Base-by-base conservation (phyloP, 2,888 invertebrate species). In the Pemphredon lugubris region DNA sequence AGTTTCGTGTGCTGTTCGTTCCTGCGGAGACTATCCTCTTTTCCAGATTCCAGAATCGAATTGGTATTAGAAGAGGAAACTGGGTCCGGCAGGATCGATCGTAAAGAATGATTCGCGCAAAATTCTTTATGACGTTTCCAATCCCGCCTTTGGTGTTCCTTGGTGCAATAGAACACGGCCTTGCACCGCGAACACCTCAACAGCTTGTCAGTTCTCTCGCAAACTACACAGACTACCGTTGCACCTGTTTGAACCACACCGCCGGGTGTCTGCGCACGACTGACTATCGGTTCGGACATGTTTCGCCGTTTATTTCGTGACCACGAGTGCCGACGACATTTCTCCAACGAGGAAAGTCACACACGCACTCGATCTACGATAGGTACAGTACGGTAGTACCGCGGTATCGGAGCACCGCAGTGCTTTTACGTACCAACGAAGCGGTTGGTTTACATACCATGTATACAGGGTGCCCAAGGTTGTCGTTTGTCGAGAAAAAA, bases 141-240 rank as follows among this genome's bases (percentile, higher is more conserved):
- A 87, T 96, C 95, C 83, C 93, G 91, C 75, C 92, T 93, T 90
- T 96, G 96, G 88, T 96, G 96, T 73, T 93, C 94, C 80, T 93
- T 94, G 68, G 93, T 94, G 90, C 96, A 96, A 90, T 96, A 96
- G 89, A 93, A 94, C 53, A 93, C 92, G 68, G 90, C 90, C 86
- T 94, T 94, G 89, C 96, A 96, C 81, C 94, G 93, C 78, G 93
- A 93, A 90, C 96, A 96, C 82, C 95, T 93, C 73, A 93, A 90
- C 82, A 95, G 90, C 81, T 93, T 93, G 84, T 92, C 92, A 80
- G 88, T 90, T 74, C 84, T 84, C 73, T 92, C 92, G 90, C 95
- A 95, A 84, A 94, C 91, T 75, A 90, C 91, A 90, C 94, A 94
- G 11, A 55, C 47, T 47, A 64, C 51, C 20, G 53, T 59, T 45